A percentile compares a stretch with the other conserved stretches of the same genome.
Conservation (phyloP, 2,888 invertebrate genomes). For the Caenorhabditis panamensis region DNA sequence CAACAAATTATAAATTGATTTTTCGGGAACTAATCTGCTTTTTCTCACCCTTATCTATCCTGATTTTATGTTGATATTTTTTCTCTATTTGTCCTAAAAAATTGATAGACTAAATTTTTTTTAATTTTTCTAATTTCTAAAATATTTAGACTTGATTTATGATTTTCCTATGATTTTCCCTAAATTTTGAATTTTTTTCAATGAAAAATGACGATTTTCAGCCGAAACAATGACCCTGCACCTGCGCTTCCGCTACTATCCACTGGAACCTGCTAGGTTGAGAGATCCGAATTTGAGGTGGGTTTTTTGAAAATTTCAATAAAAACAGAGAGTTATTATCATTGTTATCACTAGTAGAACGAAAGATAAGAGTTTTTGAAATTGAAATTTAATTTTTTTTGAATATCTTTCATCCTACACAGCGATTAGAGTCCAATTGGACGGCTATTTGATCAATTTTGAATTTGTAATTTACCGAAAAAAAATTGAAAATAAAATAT, state of each 20-base stretch:
- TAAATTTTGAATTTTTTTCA: not conserved
- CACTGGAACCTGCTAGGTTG: conserved; percentile 92
- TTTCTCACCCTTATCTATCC: not conserved
- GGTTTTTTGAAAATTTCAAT: not conserved
- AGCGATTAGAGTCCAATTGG: too few species aligned
- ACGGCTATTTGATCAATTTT: too few species aligned
- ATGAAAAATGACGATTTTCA: too few species aligned
- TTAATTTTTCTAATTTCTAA: not conserved
- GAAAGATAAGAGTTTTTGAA: not conserved
- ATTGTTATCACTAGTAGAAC: too few species aligned
- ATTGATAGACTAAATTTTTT: not conserved
- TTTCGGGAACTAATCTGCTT: not conserved
- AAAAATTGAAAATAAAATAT: too few species aligned
- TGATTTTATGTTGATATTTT: not conserved
- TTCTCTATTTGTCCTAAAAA: not conserved
- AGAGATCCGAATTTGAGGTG: conserved; percentile 93
- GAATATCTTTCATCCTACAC: too few species aligned
- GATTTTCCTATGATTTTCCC: conserved; percentile 9
- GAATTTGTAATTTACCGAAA: too few species aligned
- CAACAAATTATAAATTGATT: not conserved
- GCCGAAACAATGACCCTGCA: conserved; percentile 87
- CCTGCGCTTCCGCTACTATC: conserved; percentile 97
- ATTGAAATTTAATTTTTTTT: not conserved
- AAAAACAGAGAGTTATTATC: too few species aligned
- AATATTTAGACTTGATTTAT: not conserved